Base-by-base conservation (phyloP, 2,888 invertebrate species). In the Cerceris rybyensis region DNA sequence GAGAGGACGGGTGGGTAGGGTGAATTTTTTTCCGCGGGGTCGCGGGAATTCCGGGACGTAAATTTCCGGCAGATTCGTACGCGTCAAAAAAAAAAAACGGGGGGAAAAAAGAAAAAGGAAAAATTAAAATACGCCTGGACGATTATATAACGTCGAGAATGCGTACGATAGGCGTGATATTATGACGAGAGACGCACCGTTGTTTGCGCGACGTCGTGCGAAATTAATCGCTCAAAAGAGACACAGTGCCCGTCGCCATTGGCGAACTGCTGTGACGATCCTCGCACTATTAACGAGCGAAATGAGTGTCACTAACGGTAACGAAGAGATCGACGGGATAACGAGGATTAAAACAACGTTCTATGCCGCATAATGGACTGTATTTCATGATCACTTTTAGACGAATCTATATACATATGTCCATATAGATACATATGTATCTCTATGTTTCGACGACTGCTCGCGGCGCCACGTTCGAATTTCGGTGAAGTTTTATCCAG, bases 241-340 rank as follows among this genome's bases (percentile, higher is more conserved):
- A 63, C 57, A 54, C 65, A 46, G 49, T 39, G 60, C 49, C 50
- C 43, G 61, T 65, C 42, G 52, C 63, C 41, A 63, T 68, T 57
- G 72, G 64, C 70, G 57, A 14, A 42, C 16, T 54, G 57, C 68
- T 65, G 64, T 76, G 71, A 75, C 80, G 66, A 71, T 55, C 57
- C 74, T 78, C 57, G 67, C 55, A 68, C 80, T 74, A 85, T 86
- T 84, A 82, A 84, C 78, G 83, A 78, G 70, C 57, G 72, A 75
- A 82, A 79, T 78, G 81, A 78, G 65, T 78, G 72, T 78, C 78
- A 55, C 50, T 64, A 70, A 75, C 69, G 75, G 49, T 61, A 70
- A 61, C 65, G 70, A 43, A 54, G 43, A 67, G 58, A 61, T 75
- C 57, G 61, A 61, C 69, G 61, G 28, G 28, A 46, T 75, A 83